Evolutionary conservation across 2,113 vertebrate genomes (phyloP), one percentile per base, ranked within the genome.

Genomic region (Pyxicephalus adspersus): DNA sequence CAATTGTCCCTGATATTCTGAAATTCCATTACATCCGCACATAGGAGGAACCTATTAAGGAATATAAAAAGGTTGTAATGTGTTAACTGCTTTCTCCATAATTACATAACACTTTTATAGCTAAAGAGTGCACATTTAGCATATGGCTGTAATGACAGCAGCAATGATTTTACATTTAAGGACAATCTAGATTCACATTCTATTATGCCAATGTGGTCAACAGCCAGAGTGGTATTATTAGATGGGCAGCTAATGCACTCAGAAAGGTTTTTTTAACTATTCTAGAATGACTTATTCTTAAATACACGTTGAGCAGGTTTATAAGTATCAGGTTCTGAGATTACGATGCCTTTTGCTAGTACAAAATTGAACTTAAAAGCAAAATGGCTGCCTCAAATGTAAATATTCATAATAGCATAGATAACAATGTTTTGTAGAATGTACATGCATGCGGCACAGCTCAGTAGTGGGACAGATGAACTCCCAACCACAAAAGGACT

Each of bases 91-190:
- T 73, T 58, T 73, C 22, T 57, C 70, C 70, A 73, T 73, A 73
- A 73, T 73, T 73, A 58, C 70, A 73, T 34, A 73, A 73, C 52
- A 73, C 28, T 73, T 55, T 73, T 73, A 57, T 73, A 34, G 52
- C 70, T 22, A 71, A 71, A 26, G 70, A 31, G 70, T 19, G 4
- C 20, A 19, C 70, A 73, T 73, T 73, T 73, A 73, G 26, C 70
- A 73, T 73, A 57, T 58, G 52, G 70, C 25, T 23, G 20, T 34
- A 28, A 70, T 70, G 67, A 73, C 68, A 72, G 68, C 9, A 28
- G 18, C 51, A 55, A 73, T 73, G 70, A 73, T 28, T 73, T 73
- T n/a, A 54, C 52, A 23, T 73, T 57, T n/a, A 73, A 73, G 52
- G 28, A 58, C 52, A 73, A 34, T 73, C 26, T 28, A 58, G 54